phyloP scores from a whole-genome alignment of 92 coral and sea anemone species.

The Ricordea florida region DNA sequence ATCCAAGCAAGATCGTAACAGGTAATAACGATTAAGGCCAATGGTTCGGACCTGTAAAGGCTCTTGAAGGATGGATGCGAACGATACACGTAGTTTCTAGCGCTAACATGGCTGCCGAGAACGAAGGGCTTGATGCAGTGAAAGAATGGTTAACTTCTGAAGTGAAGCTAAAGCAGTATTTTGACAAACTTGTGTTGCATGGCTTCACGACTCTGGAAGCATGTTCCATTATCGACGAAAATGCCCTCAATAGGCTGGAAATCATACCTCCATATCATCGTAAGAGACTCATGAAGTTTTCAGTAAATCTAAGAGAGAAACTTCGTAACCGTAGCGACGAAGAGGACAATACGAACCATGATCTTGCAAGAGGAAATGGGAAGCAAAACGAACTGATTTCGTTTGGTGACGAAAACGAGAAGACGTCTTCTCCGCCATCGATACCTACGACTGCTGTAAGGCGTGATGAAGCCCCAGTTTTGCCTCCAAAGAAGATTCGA shows the following conservation, averaged over 20 bases:
- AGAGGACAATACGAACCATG: neutral
- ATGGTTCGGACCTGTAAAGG: neutral
- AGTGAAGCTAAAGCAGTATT: slow-evolving; percentile 88
- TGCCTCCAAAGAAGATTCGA: slow-evolving; percentile 13
- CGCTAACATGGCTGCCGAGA: slow-evolving; percentile 18
- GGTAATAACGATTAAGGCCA: too few species aligned
- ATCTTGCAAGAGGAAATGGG: slow-evolving; percentile 17
- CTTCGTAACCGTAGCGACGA: slow-evolving; percentile 6
- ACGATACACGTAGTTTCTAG: neutral
- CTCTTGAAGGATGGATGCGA: slow-evolving; percentile 5
- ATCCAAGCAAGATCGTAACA: too few species aligned
- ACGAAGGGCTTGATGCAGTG: slow-evolving; percentile 9
- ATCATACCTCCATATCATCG: slow-evolving; percentile 87
- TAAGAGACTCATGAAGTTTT: slow-evolving; percentile 70
- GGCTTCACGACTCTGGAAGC: slow-evolving; percentile 74
- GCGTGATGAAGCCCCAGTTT: neutral
- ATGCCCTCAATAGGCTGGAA: slow-evolving; percentile 72
- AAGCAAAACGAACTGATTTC: neutral
- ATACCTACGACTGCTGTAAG: too few species aligned
- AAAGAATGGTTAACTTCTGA: slow-evolving; percentile 88
- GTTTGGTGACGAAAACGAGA: neutral
- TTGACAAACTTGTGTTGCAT: slow-evolving; percentile 76
- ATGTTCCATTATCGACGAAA: slow-evolving; percentile 65
- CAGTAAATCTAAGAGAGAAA: slow-evolving; percentile 60
- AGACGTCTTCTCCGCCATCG: neutral